Conservation (phyloP, 2,113 vertebrate species). For the Cnemophilus loriae region DNA sequence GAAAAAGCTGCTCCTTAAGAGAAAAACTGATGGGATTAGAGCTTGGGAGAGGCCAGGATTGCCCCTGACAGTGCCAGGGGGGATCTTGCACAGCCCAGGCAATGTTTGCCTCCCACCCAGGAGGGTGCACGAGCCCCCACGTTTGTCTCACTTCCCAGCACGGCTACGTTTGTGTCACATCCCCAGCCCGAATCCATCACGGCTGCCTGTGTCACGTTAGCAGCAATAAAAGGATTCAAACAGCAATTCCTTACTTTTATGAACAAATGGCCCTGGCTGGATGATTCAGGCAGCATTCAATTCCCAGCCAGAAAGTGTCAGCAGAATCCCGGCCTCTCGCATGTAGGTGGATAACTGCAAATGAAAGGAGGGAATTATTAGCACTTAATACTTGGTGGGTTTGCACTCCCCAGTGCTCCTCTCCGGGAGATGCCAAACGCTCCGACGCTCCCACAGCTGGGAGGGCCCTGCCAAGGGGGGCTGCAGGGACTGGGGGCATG, state of each 20-base stretch:
- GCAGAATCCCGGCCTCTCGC: constrained; percentile 31
- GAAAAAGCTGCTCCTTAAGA: background rate
- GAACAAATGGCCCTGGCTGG: constrained; percentile 53
- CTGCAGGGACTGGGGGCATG: accelerated
- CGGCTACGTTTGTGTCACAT: background rate
- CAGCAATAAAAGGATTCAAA: constrained; percentile 39
- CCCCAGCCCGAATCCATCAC: background rate
- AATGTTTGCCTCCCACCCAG: background rate
- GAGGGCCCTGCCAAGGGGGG: background rate
- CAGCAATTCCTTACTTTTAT: constrained; percentile 56
- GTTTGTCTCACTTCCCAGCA: background rate
- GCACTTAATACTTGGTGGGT: background rate
- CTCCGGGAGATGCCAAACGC: background rate
- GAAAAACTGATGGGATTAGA: background rate
- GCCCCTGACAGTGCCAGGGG: background rate
- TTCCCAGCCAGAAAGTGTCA: constrained; percentile 47
- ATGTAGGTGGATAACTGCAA: constrained; percentile 43
- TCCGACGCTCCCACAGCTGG: background rate
- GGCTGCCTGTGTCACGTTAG: background rate
- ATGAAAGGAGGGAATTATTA: constrained; percentile 51
- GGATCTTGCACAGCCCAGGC: background rate
- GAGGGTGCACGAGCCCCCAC: background rate
- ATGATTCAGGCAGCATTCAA: constrained; percentile 58
- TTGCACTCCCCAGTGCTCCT: background rate
- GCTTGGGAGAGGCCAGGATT: background rate